Base-by-base conservation (phyloP, 2,888 invertebrate genomes). In the Hirtodrosophila trivittata region DNA sequence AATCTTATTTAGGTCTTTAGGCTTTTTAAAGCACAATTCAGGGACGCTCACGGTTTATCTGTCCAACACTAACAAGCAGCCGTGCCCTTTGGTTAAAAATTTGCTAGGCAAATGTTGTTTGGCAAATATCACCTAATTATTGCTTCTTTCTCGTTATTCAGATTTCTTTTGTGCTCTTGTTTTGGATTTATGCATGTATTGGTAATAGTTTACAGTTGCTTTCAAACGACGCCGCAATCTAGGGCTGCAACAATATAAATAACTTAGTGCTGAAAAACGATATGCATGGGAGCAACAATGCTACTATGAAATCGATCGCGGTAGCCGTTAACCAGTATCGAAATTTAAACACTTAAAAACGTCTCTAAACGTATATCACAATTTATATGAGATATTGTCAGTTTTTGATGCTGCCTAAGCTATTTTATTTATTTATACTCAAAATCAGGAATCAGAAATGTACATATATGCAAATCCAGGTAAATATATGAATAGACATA, bases 121-220 rank as follows among this genome's bases (percentile, higher is more conserved):
- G 1, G 3, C 4, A 25, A 55, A 55, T 56, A 54, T 25, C 12
- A 49, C 25, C 43, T 21, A 51, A 16, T 54, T 54, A 42, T 60
- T 63, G 13, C 39, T 52, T 39, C 26, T 54, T 38, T 42, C 39
- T 56, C 45, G 18, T 59, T 60, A 41, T 55, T 58, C 52, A 54
- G 35, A 18, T 56, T 81, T 73, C 51, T 58, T 63, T 63, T 71
- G 42, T 78, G 64, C 39, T 30, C 14, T 33, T 25, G 52, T 49
- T 66, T 55, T 37, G 56, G 26, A 3, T 13, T 32, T 73, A 55
- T 55, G 70, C 30, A 77, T 57, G 86, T 82, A 30, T 85, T 77
- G 46, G 82, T 81, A 77, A 66, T 81, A 81, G 77, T 81, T 78
- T 78, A 84, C 85, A 85, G 82, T 78, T 77, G 82, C 66, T 85